Conservation (phyloP, 2,888 invertebrate species). For the Platycheirus rosarum region DNA sequence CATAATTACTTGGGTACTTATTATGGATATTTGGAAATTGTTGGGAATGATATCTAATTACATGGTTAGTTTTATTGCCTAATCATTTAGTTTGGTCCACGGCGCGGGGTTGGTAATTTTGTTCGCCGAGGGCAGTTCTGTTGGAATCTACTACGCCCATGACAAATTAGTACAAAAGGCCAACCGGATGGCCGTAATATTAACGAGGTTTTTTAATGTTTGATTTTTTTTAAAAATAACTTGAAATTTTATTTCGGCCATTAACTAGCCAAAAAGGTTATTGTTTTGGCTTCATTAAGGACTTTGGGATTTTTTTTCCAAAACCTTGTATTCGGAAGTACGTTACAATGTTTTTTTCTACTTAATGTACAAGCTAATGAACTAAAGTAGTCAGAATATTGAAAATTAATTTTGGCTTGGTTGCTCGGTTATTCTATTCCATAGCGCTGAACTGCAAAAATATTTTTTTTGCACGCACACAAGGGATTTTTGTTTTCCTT, state of each 20-base stretch:
- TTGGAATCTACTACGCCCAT: constrained; percentile 13
- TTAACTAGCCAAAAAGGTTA: not conserved
- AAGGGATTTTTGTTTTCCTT: too few species aligned
- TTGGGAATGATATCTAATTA: not conserved
- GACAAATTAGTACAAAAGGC: constrained; percentile 30
- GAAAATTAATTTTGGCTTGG: too few species aligned
- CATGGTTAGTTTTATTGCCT: constrained; percentile 1
- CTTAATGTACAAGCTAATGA: too few species aligned
- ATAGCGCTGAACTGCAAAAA: too few species aligned
- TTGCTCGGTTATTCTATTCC: too few species aligned
- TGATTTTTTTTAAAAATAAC: constrained; percentile 5
- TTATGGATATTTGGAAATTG: not conserved
- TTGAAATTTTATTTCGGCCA: not conserved
- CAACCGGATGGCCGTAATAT: not conserved
- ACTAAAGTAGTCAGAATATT: too few species aligned
- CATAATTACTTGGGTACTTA: not conserved
- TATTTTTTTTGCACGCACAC: too few species aligned
- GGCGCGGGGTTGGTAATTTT: not conserved
- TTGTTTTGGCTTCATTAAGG: too few species aligned
- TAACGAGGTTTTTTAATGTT: not conserved
- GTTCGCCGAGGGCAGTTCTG: not conserved
- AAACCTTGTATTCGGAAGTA: too few species aligned
- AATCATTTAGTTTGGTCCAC: constrained; percentile 7
- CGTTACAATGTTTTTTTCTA: too few species aligned
- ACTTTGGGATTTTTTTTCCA: too few species aligned